Evolutionary conservation across 2,113 vertebrate genomes (phyloP).

Genomic region (Marmota flaviventris): DNA sequence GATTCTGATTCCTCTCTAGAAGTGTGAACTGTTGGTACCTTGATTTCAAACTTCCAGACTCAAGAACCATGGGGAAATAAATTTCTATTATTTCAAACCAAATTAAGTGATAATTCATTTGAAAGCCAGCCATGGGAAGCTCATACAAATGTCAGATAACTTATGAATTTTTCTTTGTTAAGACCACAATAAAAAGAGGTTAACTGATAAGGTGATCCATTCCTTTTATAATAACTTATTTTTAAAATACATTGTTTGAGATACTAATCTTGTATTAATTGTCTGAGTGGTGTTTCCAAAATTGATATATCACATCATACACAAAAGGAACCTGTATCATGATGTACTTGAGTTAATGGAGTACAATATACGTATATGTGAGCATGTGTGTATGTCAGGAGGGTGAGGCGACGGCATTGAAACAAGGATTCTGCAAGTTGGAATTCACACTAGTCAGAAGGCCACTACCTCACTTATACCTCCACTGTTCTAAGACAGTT

Average conservation of each 20-base stretch:
- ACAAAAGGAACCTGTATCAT: accelerated
- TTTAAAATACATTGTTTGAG: not conserved
- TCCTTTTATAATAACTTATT: not conserved
- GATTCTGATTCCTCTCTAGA: not conserved
- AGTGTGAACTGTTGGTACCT: not conserved
- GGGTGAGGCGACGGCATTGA: accelerated
- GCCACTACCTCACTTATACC: not conserved
- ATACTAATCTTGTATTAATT: not conserved
- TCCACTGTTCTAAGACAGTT: not conserved
- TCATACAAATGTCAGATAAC: accelerated
- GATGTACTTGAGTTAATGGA: not conserved
- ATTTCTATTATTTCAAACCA: not conserved
- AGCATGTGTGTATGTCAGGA: not conserved
- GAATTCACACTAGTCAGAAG: not conserved
- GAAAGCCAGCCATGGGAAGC: not conserved
- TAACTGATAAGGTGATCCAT: not conserved
- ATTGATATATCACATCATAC: not conserved
- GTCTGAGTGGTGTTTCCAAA: not conserved
- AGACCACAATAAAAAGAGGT: not conserved
- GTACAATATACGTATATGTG: accelerated
- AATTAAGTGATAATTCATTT: not conserved
- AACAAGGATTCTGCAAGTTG: not conserved
- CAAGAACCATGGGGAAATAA: not conserved
- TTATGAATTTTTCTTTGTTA: not conserved
- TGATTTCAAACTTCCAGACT: not conserved